Evolutionary conservation across 2,113 vertebrate genomes (phyloP), one percentile per base, ranked within the genome.

Genomic region (Ciconia boyciana): DNA sequence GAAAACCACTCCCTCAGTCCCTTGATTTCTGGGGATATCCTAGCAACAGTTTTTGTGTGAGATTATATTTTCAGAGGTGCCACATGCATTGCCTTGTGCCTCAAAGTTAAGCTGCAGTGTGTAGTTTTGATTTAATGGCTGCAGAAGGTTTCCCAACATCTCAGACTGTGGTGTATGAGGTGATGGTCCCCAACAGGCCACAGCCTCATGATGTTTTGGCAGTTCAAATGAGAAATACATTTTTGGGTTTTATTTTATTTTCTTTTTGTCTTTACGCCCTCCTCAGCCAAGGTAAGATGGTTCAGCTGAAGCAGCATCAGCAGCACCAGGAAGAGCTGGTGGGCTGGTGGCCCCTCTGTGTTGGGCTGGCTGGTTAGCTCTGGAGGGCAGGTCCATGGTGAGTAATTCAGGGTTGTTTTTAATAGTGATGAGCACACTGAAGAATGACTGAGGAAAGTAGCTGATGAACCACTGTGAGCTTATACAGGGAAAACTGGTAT

Each of bases 21-120:
- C 66, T 91, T 87, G 86, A 90, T 96, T 97, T 96, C 89, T 89
- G 83, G 61, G 71, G 48, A 94, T 87, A 83, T 62, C 90, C 90
- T 87, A 93, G 92, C 92, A 96, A 93, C 39, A 29, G 13, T 44
- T 62, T 94, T 87, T 88, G 71, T 84, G 62, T 5, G 19, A 78
- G 89, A 44, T 61, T 92, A 39, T 91, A 41, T 88, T 94, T 95
- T 95, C 96, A 94, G 95, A 82, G 85, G 54, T 6, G 34, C 80
- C 71, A 82, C 72, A 31, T 62, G 48, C 57, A 17, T 90, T 44
- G 83, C 55, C 66, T 78, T 54, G 76, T 94, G 77, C 76, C 92
- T 96, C 65, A 34, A 65, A 96, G 90, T 86, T 65, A 95, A 83
- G 74, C 60, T 86, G 74, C 79, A 86, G 87, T 48, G 16, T 26